These are phyloP conservation scores for Melieria omissa DNA, from an alignment of 2,888 invertebrate species.

Conservation along the genomic window DNA sequence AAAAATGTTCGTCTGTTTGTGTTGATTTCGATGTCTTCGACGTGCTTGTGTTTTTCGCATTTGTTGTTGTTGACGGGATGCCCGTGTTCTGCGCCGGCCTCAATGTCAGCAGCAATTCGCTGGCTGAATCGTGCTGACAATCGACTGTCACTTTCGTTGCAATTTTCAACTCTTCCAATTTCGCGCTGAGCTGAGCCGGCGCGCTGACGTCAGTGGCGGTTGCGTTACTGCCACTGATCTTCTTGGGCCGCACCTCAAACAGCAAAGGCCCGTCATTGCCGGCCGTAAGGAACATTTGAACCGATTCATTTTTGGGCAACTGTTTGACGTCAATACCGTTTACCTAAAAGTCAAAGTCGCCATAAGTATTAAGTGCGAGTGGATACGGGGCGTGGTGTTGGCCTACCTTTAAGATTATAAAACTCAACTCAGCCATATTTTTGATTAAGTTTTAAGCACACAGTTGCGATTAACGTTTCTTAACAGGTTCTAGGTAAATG, in stretches of 20 bases:
- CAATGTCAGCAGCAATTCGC: neutral
- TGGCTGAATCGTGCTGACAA: neutral
- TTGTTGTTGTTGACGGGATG: constrained; percentile 14
- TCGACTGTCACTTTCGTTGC: constrained; percentile 17
- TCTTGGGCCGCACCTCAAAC: constrained; percentile 70
- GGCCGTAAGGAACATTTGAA: constrained; percentile 71
- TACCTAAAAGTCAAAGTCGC: constrained; percentile 65
- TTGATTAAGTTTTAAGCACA: too few species aligned
- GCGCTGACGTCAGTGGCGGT: constrained; percentile 19
- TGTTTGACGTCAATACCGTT: constrained; percentile 73
- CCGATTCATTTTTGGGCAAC: constrained; percentile 70
- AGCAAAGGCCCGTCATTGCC: constrained; percentile 70
- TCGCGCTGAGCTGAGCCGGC: constrained; percentile 22
- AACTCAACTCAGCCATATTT: too few species aligned
- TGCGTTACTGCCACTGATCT: constrained; percentile 44
- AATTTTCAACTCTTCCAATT: constrained; percentile 24
- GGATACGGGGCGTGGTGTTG: neutral
- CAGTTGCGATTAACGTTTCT: too few species aligned
- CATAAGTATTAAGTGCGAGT: constrained; percentile 21
- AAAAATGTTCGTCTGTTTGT: constrained; percentile 68
- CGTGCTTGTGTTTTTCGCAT: constrained; percentile 24
- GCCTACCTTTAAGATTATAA: too few species aligned
- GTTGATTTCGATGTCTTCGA: constrained; percentile 60
- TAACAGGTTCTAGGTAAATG: too few species aligned
- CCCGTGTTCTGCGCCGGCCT: constrained; percentile 1